Evolutionary conservation across 37 sponge, comb jelly and placozoan species (phyloP).

Genomic region (Bolinopsis microptera): DNA sequence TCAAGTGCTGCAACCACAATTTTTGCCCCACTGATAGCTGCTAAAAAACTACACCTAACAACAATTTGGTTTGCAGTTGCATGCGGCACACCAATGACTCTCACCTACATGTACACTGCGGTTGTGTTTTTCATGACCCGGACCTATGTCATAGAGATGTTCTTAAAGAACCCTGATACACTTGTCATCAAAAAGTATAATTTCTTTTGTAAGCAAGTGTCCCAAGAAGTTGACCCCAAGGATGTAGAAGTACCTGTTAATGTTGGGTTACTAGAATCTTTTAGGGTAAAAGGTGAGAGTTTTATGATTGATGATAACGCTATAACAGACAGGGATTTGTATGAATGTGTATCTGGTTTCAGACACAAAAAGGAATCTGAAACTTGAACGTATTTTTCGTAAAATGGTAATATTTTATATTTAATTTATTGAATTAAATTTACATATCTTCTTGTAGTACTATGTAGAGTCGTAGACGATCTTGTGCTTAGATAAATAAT

Average conservation of each 20-base stretch:
- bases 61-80: neutral
- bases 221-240: neutral
- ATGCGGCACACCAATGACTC: neutral
- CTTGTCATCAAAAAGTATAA: neutral
- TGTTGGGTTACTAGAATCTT: conserved; percentile 50
- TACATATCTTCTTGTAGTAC: no score
- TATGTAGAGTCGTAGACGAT: no score
- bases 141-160: conserved; percentile 42
- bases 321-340: neutral
- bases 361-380: neutral
- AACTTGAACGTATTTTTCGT: no score
- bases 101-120: conserved; percentile 10
- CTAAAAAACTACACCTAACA: neutral
- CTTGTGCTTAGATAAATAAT: no score
- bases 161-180: neutral
- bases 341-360: conserved; percentile 20
- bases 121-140: neutral
- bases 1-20: neutral
- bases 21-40: neutral
- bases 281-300: neutral
- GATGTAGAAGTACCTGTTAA: conserved; percentile 42
- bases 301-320: conserved; percentile 38
- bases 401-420: no score
- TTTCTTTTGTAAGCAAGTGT: neutral
- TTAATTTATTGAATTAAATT: no score